Evolutionary conservation across 2,113 vertebrate genomes (phyloP), one percentile per base, ranked within the genome.

Genomic region (Bubalus kerabau): DNA sequence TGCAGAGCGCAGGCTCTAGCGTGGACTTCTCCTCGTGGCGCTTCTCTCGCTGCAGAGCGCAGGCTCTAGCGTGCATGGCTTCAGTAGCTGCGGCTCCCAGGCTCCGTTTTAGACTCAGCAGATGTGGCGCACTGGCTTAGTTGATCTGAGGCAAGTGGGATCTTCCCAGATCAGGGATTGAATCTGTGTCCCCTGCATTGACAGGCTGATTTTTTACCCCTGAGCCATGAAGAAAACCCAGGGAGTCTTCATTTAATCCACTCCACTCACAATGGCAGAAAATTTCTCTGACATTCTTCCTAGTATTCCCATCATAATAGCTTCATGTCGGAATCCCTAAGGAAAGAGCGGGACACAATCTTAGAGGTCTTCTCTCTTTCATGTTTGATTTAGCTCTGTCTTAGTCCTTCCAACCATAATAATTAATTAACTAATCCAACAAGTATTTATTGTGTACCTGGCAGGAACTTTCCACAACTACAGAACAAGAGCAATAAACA

Each of bases 1-100:
- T 1, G 59, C 59, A 30, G 59, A 30, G 12, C 28, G 6, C 5
- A 13, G 24, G 12, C 59, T 48, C 48, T 11, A 10, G 26, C 0
- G 1, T 26, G 59, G 24, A 5, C 5, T 24, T 23, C 36, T 12
- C 67, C 3, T 1, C 2, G 0, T 2, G 21, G 21, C 0, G 21
- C 67, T 13, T 40, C 19, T 23, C 19, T 23, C 5, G 5, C 2
- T 1, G 67, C 67, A 3, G 67, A 30, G 12, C 28, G 6, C 5
- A 13, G 24, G 10, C 67, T 4, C 32, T 8, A 1, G 32, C 32
- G 32, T 1, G 4, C 17, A 3, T 5, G 23, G 1, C 36, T 7
- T 24, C 12, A 24, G 36, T 0, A 0, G 12, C 40, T 4, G 71
- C 0, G 12, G 36, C 71, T 43, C 12, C 36, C 71, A 15, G 71